Conservation (phyloP, 1,140 invertebrate species). For the Glossosoma conforme region DNA sequence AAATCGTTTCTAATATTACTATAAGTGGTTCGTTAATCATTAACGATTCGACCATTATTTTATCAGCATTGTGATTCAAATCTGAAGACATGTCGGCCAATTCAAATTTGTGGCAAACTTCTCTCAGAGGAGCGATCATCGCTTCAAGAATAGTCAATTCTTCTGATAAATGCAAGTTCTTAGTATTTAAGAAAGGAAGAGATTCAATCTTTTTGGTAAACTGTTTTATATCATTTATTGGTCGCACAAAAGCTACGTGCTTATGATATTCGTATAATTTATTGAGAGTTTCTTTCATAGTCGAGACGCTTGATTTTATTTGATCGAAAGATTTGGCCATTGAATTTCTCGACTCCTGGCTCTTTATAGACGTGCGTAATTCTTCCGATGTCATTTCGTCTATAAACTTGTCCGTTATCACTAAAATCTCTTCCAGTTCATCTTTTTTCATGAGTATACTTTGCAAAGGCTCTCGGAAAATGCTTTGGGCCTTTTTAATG, state of each 20-base stretch:
- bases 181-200: conserved; percentile 10
- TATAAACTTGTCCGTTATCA: conserved; percentile 33
- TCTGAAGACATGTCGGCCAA: conserved; percentile 20
- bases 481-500: conserved; percentile 21
- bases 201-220: conserved; percentile 27
- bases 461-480: conserved; percentile 35
- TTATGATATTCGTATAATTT: conserved; percentile 30
- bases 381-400: conserved; percentile 14
- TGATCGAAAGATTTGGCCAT: conserved; percentile 20
- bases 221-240: conserved; percentile 25
- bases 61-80: not conserved
- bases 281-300: conserved; percentile 42
- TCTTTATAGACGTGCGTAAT: conserved; percentile 12
- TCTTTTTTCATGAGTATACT: conserved; percentile 26
- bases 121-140: conserved; percentile 23
- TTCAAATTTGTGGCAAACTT: conserved; percentile 27
- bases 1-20: not conserved
- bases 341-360: conserved; percentile 17
- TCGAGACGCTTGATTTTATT: conserved; percentile 21
- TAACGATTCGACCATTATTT: not conserved
- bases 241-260: conserved; percentile 20
- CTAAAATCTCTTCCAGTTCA: conserved; percentile 33
- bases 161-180: conserved; percentile 7
- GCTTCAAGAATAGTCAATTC: conserved; percentile 17
- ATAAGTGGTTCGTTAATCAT: conserved; percentile 14